phyloP scores from a whole-genome alignment of 2,888 invertebrate species.

The Spisula solida region DNA sequence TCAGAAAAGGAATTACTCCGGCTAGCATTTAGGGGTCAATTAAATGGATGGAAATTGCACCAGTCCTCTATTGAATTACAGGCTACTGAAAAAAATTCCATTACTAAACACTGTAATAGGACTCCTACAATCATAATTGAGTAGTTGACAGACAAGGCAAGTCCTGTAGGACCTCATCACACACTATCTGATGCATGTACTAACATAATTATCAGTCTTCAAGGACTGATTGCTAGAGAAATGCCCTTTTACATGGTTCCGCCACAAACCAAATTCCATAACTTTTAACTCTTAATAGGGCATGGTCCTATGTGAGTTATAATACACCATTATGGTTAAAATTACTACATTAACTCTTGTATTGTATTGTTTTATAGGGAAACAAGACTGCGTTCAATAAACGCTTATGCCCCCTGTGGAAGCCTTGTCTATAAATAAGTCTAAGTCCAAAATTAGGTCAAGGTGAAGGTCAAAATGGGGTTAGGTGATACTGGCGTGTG shows the following conservation, averaged over 20 bases:
- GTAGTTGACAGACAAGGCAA: slow-evolving; percentile 19
- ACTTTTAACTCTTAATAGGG: neutral
- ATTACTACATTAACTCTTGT: neutral
- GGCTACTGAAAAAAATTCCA: slow-evolving; percentile 40
- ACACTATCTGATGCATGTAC: neutral
- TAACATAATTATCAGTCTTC: slow-evolving; percentile 10
- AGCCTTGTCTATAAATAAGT: no score
- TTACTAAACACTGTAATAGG: slow-evolving; percentile 33
- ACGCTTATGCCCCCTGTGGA: no score
- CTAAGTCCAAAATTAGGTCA: no score
- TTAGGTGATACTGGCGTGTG: no score
- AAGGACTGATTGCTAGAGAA: neutral
- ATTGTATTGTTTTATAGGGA: no score
- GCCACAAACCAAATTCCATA: neutral
- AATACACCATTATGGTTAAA: neutral
- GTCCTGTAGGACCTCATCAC: neutral
- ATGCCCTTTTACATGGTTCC: slow-evolving; percentile 15
- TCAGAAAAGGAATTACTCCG: slow-evolving; percentile 6
- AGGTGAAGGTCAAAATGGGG: no score
- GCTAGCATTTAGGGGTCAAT: slow-evolving; percentile 37
- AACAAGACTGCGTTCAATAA: no score
- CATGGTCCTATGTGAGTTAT: no score
- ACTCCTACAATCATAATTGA: slow-evolving; percentile 26
- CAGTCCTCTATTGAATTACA: slow-evolving; percentile 38
- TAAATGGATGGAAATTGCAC: slow-evolving; percentile 20